Evolutionary conservation across 2,888 invertebrate genomes (phyloP).

Genomic region (Brenthis hecate): DNA sequence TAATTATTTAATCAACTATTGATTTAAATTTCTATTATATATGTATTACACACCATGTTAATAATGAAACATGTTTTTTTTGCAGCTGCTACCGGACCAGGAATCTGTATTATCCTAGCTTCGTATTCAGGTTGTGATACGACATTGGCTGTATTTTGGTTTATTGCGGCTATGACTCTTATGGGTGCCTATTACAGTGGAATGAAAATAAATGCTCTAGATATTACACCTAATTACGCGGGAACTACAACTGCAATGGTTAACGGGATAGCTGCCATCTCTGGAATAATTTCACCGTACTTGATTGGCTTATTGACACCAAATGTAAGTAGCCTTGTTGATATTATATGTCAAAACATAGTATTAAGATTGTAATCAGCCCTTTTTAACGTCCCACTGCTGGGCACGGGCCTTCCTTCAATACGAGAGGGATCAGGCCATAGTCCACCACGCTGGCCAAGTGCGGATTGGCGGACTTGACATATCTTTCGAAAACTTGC

Average conservation of each 20-base stretch:
- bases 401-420: no score
- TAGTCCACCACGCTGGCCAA: no score
- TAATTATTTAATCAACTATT: no score
- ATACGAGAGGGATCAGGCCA: no score
- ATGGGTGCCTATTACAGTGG: conserved; percentile 89
- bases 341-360: neutral
- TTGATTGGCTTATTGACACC: conserved; percentile 84
- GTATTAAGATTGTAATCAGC: neutral
- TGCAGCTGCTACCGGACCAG: conserved; percentile 86
- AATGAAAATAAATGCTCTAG: conserved; percentile 85
- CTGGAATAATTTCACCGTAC: conserved; percentile 84
- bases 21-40: no score
- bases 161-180: conserved; percentile 84
- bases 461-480: no score
- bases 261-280: conserved; percentile 84
- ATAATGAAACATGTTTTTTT: conserved; percentile 17
- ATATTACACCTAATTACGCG: conserved; percentile 84
- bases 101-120: conserved; percentile 85
- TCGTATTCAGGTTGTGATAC: conserved; percentile 86
- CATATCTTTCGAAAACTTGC: no score
- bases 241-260: conserved; percentile 85
- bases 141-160: conserved; percentile 80
- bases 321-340: conserved; percentile 69
- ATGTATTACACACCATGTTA: neutral
- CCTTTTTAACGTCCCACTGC: no score